Base-by-base conservation (phyloP, 2,797 vertebrate species). In the Meda fulgida region DNA sequence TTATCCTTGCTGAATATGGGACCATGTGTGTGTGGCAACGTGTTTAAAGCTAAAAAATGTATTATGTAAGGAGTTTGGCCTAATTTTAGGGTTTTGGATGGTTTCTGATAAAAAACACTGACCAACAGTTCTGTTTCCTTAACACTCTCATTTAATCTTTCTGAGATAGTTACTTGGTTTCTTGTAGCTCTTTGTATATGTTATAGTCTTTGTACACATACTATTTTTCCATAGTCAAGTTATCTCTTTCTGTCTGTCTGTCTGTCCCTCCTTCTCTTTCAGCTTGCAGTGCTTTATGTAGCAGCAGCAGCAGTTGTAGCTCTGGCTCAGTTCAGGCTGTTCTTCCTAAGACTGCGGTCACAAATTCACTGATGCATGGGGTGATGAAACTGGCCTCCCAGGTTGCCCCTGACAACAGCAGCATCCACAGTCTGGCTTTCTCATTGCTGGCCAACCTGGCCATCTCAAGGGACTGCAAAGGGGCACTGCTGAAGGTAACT, bases 201-300 rank as follows among this genome's bases (percentile, higher is more conserved):
- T 9, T 58, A 14, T 38, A 18, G 31, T 13, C 3, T 23, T 23
- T 58, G 43, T 46, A 46, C 46, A 16, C 14, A 0, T 46, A 5
- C 46, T 16, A 16, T 77, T 36, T 55, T 23, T 23, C 11, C 53
- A 58, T 46, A 34, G 48, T 66, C 21, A 51, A 9, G 13, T n/a
- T 38, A 0, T 81, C 13, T 69, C 18, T 55, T 18, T 58, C 6
- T 69, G 19, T 21, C 19, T 75, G 3, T 63, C 31, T 78, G 3
- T 63, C 31, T 78, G 18, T 26, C 23, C 34, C 23, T 48, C 18
- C 53, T 46, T 85, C 79, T 84, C 81, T 89, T 71, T 86, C 90
- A 99, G 98, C 97, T 43, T 99, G 97, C 94, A 94, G 95, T 88
- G 96, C 96, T 31, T 90, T 99, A 40, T 99, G 96, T 75, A 93